Conservation (phyloP, 2,888 invertebrate genomes). For the Dasysyrphus albostriatus region DNA sequence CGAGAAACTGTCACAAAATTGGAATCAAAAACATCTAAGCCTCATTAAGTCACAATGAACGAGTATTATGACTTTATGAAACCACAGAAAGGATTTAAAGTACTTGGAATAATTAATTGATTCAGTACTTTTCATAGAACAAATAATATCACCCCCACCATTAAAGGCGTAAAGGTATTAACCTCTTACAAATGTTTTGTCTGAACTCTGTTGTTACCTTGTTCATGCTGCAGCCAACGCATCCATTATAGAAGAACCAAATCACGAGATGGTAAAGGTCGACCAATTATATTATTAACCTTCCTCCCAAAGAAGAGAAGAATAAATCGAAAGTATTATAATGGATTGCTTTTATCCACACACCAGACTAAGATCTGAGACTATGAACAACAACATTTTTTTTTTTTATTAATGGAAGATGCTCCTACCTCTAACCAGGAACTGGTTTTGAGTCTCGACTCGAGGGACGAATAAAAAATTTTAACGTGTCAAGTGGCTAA, state of each 20-base stretch:
- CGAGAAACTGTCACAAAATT: constrained; percentile 18
- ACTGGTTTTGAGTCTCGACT: constrained; percentile 36
- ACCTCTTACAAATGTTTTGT: constrained; percentile 11
- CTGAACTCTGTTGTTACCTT: not conserved
- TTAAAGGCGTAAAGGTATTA: constrained; percentile 6
- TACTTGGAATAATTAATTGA: constrained; percentile 11
- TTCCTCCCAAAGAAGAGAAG: not conserved
- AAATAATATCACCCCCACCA: not conserved
- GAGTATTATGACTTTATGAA: not conserved
- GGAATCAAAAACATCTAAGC: not conserved
- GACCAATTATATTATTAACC: constrained; percentile 19
- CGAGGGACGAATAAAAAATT: constrained; percentile 35
- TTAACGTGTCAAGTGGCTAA: constrained; percentile 26
- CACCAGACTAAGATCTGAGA: not conserved
- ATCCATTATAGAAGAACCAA: constrained; percentile 23
- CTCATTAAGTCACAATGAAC: constrained; percentile 23
- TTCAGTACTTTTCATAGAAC: not conserved
- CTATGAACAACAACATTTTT: not conserved
- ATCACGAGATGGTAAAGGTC: constrained; percentile 46
- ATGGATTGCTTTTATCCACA: not conserved
- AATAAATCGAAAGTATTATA: constrained; percentile 61
- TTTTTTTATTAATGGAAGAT: constrained; percentile 11
- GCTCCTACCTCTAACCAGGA: not conserved
- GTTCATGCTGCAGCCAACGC: not conserved
- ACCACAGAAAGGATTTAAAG: not conserved